Percentiles rank a stretch among this genome's conserved stretches.
Evolutionary conservation across 2,113 vertebrate species (phyloP).

Genomic region (Chamaea fasciata): DNA sequence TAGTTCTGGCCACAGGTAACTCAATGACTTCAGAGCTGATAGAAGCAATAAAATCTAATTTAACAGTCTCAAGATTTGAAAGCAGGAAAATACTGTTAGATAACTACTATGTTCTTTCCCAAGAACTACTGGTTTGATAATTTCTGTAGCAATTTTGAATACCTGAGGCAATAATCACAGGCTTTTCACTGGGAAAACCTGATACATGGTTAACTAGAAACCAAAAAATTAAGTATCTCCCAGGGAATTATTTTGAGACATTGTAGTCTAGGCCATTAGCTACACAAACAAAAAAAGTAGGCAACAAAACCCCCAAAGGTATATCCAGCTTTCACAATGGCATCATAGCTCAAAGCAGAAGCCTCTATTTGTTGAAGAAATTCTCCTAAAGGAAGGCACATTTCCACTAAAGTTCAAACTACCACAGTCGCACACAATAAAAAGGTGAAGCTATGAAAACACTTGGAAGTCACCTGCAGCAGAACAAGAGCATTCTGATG

Average conservation of each 20-base stretch:
- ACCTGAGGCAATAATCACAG: not conserved
- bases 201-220: not conserved
- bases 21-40: not conserved
- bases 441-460: not conserved
- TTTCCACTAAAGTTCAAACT: not conserved
- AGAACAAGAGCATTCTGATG: constrained; percentile 81
- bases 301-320: not conserved
- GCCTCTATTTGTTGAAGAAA: not conserved
- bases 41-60: not conserved
- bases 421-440: not conserved
- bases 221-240: not conserved
- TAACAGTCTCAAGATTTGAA: not conserved
- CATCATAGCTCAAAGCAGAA: not conserved
- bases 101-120: not conserved
- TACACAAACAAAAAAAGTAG: not conserved
- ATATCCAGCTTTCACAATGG: not conserved
- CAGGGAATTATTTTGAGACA: not conserved
- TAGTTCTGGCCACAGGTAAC: not conserved
- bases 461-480: constrained; percentile 79
- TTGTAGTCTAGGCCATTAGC: not conserved
- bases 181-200: not conserved
- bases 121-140: not conserved
- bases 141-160: not conserved
- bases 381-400: not conserved
- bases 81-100: not conserved